A percentile compares a stretch with the other conserved stretches of the same genome.
Evolutionary conservation across 2,797 vertebrate species (phyloP).

Genomic region (Manis pentadactyla): DNA sequence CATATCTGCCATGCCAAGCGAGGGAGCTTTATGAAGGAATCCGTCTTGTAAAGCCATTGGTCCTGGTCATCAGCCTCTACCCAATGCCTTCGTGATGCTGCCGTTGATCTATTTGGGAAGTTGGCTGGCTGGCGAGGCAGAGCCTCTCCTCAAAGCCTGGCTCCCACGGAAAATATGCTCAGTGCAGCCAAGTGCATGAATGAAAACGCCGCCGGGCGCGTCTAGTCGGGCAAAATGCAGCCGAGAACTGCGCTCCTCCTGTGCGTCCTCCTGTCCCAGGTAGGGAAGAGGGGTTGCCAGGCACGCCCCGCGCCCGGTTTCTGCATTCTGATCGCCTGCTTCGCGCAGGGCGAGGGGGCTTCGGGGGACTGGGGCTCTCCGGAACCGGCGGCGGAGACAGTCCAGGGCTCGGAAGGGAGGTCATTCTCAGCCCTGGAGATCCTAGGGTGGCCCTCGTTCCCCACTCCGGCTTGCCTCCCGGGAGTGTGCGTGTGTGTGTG

Average conservation of each 20-base stretch:
- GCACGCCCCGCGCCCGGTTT: conserved; percentile 66
- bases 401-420: conserved; percentile 73
- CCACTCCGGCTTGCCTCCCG: conserved; percentile 40
- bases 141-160: conserved; percentile 93
- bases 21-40: conserved; percentile 90
- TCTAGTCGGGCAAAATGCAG: conserved; percentile 94
- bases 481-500: conserved; percentile 39
- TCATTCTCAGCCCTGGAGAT: conserved; percentile 71
- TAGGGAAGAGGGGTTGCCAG: conserved; percentile 86
- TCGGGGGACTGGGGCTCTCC: conserved; percentile 73
- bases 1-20: conserved; percentile 87
- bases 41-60: conserved; percentile 97
- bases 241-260: conserved; percentile 92
- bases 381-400: conserved; percentile 25
- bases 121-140: conserved; percentile 95
- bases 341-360: conserved; percentile 78
- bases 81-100: conserved; percentile 95
- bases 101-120: conserved; percentile 98
- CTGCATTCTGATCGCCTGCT: conserved; percentile 75
- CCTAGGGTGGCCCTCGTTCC: conserved; percentile 61
- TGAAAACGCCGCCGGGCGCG: conserved; percentile 92
- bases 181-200: conserved; percentile 93
- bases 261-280: conserved; percentile 95
- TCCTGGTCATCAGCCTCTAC: conserved; percentile 94
- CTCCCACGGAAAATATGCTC: conserved; percentile 99